phyloP scores from a whole-genome alignment of 2,888 invertebrate genomes.

The Patella caerulea region DNA sequence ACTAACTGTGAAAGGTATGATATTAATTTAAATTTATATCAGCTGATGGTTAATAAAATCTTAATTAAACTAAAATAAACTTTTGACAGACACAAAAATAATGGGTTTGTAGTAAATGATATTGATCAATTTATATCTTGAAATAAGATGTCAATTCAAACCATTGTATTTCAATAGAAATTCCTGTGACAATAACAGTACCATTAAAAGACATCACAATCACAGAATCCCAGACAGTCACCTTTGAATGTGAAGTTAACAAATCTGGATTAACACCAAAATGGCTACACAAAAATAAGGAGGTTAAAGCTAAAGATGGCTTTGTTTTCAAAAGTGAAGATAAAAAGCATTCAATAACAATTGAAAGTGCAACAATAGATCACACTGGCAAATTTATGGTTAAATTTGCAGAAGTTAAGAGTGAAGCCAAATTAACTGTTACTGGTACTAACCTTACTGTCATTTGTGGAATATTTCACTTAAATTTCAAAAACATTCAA shows the following conservation, averaged over 20 bases:
- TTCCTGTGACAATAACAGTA: constrained; percentile 38
- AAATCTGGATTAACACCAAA: constrained; percentile 94
- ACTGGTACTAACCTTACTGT: constrained; percentile 45
- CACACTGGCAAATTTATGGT: constrained; percentile 60
- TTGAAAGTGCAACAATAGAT: constrained; percentile 53
- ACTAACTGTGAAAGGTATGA: constrained; percentile 56
- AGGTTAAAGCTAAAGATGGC: constrained; percentile 86
- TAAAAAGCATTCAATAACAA: constrained; percentile 50
- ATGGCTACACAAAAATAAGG: constrained; percentile 85
- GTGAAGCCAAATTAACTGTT: constrained; percentile 56
- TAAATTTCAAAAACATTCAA: too few species aligned
- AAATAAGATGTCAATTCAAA: neutral
- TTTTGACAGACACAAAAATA: neutral
- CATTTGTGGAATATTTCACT: too few species aligned
- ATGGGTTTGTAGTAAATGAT: neutral
- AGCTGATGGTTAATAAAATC: too few species aligned
- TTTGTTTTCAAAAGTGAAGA: constrained; percentile 86
- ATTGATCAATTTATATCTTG: neutral
- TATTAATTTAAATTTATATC: too few species aligned
- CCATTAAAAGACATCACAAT: constrained; percentile 37
- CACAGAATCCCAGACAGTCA: constrained; percentile 73
- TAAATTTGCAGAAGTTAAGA: constrained; percentile 51
- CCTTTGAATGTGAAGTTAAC: constrained; percentile 90
- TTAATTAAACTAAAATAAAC: neutral
- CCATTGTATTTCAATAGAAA: constrained; percentile 32